These are phyloP conservation scores for Podarcis raffonei DNA, from an alignment of 2,113 vertebrate species.

Conservation along the genomic window DNA sequence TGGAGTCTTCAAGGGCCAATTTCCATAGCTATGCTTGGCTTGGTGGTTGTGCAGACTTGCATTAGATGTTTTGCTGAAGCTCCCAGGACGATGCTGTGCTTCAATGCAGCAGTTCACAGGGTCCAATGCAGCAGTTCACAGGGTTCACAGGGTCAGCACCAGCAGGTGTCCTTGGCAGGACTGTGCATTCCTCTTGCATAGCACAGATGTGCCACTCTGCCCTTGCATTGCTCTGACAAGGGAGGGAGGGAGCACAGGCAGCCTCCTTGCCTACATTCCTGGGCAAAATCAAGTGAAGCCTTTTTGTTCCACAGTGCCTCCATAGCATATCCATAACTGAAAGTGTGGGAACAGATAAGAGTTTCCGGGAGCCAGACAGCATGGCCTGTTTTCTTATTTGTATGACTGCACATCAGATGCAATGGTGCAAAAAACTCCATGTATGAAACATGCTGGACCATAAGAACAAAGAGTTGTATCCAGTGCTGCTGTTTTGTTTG, in stretches of 20 bases:
- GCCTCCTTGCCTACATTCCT: background rate
- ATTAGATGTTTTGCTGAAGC: background rate
- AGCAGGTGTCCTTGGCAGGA: background rate
- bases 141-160: background rate
- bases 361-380: background rate
- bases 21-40: background rate
- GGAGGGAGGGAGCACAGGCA: background rate
- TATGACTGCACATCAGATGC: background rate
- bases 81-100: background rate
- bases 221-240: background rate
- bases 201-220: background rate
- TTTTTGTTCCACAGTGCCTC: background rate
- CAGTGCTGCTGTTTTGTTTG: background rate
- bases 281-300: background rate
- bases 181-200: background rate
- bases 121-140: too few relatives aligned
- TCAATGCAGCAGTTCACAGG: background rate
- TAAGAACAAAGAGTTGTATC: background rate
- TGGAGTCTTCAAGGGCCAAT: background rate
- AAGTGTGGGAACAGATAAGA: background rate
- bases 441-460: background rate
- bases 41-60: background rate
- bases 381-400: background rate
- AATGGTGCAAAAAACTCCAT: background rate
- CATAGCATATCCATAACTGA: background rate